Evolutionary conservation across 37 sponge, comb jelly and placozoan genomes (phyloP).

Genomic region (Mnemiopsis leidyi): DNA sequence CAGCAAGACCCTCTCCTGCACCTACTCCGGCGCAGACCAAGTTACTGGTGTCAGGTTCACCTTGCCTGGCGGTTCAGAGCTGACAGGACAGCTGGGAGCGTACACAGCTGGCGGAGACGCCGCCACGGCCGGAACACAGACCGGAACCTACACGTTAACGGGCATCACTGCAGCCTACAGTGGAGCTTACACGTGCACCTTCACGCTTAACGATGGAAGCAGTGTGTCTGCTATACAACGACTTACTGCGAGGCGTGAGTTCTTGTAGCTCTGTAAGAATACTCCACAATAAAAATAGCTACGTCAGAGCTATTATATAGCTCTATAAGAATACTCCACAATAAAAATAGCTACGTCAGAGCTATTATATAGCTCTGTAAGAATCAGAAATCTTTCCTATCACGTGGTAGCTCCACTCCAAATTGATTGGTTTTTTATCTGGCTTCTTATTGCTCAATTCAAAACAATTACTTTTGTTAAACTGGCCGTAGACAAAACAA

Average conservation of each 20-base stretch:
- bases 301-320: no score
- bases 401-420: no score
- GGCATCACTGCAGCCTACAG: background rate
- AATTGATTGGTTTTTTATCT: no score
- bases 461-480: no score
- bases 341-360: no score
- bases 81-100: background rate
- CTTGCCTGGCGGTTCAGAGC: background rate
- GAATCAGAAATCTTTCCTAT: no score
- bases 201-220: background rate
- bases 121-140: background rate
- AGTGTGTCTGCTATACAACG: background rate
- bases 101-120: background rate
- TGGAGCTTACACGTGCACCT: background rate
- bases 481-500: no score
- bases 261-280: background rate
- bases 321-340: background rate
- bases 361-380: background rate
- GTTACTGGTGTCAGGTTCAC: slow-evolving; percentile 9
- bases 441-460: no score
- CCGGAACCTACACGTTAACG: background rate
- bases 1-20: background rate
- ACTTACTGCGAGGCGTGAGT: background rate
- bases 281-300: no score
- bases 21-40: background rate